Percentiles rank a stretch among this genome's conserved stretches.
These are phyloP conservation scores for Bambusicola thoracicus DNA, from an alignment of 2,113 vertebrate genomes.

Conservation along the genomic window DNA sequence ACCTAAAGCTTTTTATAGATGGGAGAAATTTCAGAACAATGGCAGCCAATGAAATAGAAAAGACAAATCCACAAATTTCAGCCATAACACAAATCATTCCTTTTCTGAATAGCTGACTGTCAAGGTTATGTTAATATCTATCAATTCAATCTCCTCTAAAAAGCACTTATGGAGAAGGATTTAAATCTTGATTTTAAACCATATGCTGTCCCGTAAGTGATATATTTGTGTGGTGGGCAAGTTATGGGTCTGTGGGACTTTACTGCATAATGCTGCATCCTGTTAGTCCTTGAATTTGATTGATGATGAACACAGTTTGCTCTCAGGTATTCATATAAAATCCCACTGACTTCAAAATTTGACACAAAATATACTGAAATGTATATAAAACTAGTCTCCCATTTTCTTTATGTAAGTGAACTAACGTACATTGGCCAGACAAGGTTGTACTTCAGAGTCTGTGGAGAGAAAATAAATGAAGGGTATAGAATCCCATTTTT, in stretches of 20 bases:
- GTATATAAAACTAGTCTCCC: background rate
- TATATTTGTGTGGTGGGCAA: background rate
- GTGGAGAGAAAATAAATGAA: background rate
- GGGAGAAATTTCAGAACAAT: background rate
- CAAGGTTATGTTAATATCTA: constrained; percentile 22
- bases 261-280: background rate
- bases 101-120: background rate
- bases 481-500: background rate
- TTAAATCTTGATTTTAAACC: constrained; percentile 38
- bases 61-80: background rate
- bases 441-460: background rate
- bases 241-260: background rate
- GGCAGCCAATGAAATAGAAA: background rate
- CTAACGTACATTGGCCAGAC: background rate
- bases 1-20: background rate
- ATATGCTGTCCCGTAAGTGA: background rate
- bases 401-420: background rate
- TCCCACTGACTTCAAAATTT: background rate
- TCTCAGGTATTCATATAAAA: background rate
- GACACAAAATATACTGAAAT: background rate
- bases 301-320: background rate
- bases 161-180: background rate
- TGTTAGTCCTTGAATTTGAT: background rate
- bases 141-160: constrained; percentile 1
- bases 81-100: background rate